Conservation (phyloP, 2,113 vertebrate genomes). For the Grantiella picta region DNA sequence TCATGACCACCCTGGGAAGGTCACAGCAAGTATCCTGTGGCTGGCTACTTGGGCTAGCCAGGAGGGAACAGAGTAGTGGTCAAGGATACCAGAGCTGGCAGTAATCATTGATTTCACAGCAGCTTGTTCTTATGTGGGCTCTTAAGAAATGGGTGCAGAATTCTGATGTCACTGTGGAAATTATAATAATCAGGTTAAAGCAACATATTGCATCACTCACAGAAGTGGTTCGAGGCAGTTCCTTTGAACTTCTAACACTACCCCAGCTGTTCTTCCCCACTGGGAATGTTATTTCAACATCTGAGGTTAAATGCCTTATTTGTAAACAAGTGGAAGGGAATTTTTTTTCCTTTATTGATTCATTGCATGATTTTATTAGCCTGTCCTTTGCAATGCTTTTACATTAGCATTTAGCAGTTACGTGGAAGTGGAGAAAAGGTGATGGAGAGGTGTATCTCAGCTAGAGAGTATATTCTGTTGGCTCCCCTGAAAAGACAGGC, state of each 20-base stretch:
- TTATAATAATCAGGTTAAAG: neutral
- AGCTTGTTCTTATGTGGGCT: neutral
- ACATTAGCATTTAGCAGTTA: neutral
- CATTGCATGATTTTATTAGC: neutral
- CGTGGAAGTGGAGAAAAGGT: neutral
- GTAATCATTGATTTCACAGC: neutral
- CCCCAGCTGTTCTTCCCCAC: neutral
- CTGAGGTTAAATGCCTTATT: neutral
- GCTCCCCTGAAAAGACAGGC: neutral
- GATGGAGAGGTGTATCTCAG: neutral
- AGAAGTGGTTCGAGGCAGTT: neutral
- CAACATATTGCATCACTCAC: neutral
- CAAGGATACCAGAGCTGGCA: neutral
- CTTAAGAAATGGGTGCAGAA: neutral
- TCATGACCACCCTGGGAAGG: neutral
- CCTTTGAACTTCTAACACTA: constrained; percentile 11
- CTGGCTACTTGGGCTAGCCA: neutral
- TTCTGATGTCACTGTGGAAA: neutral
- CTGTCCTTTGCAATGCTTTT: neutral
- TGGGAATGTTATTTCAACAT: neutral
- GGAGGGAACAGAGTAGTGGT: neutral
- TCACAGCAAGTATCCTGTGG: neutral
- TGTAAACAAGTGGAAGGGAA: neutral
- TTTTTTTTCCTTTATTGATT: neutral
- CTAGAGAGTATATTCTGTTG: neutral